Conservation (phyloP, 2,797 vertebrate genomes). For the Enteromius thamalakanensis region DNA sequence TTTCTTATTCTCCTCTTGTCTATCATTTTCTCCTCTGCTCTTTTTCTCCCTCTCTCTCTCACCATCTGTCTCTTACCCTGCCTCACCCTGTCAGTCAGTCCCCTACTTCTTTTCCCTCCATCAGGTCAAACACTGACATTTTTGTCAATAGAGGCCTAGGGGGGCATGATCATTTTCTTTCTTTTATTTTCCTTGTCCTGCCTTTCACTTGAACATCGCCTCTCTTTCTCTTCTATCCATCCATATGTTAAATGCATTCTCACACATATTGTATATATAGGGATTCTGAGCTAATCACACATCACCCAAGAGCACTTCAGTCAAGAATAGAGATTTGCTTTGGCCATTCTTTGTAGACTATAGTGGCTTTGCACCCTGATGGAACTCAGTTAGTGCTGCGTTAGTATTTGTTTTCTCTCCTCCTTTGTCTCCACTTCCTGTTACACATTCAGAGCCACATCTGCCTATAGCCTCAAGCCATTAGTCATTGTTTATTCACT, state of each 20-base stretch:
- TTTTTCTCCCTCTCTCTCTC: slow-evolving; percentile 6
- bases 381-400: background rate
- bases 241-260: background rate
- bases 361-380: background rate
- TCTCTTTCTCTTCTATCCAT: slow-evolving; percentile 15
- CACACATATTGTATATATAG: background rate
- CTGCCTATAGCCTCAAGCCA: slow-evolving; percentile 28
- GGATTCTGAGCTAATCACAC: background rate
- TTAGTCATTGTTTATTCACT: slow-evolving; percentile 20
- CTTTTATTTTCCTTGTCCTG: slow-evolving; percentile 14
- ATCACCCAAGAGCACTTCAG: slow-evolving; percentile 15
- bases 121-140: slow-evolving; percentile 47
- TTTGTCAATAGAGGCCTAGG: slow-evolving; percentile 45
- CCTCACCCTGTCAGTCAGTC: slow-evolving; percentile 30
- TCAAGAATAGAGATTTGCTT: slow-evolving; percentile 6
- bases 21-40: slow-evolving; percentile 5
- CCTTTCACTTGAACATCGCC: slow-evolving; percentile 13
- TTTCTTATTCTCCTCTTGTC: slow-evolving; percentile 23
- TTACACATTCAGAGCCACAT: background rate
- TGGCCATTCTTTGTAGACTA: background rate
- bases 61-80: slow-evolving; percentile 32
- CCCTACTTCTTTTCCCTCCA: slow-evolving; percentile 34
- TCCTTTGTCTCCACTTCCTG: slow-evolving; percentile 4
- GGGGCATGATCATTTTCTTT: slow-evolving; percentile 27
- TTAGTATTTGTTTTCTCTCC: slow-evolving; percentile 8